Evolutionary conservation across 2,888 invertebrate species (phyloP).

Genomic region (Spatulosminthurus flaviceps): DNA sequence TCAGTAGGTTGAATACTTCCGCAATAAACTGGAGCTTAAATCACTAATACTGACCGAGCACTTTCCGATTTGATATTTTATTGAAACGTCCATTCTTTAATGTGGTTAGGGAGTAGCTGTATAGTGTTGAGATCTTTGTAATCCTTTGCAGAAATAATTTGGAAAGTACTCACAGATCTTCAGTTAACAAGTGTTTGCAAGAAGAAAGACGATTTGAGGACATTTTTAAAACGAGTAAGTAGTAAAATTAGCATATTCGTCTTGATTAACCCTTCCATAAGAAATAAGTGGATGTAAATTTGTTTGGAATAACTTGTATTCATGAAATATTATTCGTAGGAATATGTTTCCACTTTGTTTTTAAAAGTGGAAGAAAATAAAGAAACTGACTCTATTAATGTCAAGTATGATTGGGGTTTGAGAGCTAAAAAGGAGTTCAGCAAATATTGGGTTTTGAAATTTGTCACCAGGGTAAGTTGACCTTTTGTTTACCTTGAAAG

Average conservation of each 20-base stretch:
- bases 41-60: too few relatives aligned
- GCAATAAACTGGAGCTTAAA: too few relatives aligned
- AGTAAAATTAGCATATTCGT: too few relatives aligned
- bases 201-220: conserved; percentile 52
- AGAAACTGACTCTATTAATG: conserved; percentile 48
- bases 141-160: conserved; percentile 47
- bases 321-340: conserved; percentile 49
- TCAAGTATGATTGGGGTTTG: conserved; percentile 59
- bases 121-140: not conserved
- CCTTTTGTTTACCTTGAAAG: not conserved
- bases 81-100: too few relatives aligned
- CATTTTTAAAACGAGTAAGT: conserved; percentile 56
- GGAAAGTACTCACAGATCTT: conserved; percentile 51
- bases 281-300: too few relatives aligned
- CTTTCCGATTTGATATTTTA: too few relatives aligned
- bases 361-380: conserved; percentile 52
- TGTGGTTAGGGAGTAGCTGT: not conserved
- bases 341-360: conserved; percentile 56
- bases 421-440: conserved; percentile 59
- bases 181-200: conserved; percentile 51
- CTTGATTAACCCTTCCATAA: too few relatives aligned
- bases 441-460: conserved; percentile 56
- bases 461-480: conserved; percentile 54
- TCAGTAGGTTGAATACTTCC: too few relatives aligned
- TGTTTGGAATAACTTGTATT: too few relatives aligned